Base-by-base conservation (phyloP, 2,113 vertebrate genomes). In the Callorhinus ursinus region DNA sequence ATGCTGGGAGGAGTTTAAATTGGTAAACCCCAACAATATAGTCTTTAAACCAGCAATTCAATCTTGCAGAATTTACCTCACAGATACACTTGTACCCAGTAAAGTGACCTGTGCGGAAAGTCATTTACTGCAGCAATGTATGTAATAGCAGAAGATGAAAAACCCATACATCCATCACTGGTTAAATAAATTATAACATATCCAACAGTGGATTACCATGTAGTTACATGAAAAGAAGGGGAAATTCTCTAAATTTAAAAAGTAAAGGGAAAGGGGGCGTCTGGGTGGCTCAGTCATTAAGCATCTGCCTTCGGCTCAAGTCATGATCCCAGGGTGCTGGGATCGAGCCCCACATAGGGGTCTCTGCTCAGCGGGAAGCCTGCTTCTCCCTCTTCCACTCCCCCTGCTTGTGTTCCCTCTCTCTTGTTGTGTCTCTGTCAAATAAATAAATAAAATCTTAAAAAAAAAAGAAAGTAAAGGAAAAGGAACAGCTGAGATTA, bases 101-200 rank as follows among this genome's bases (percentile, higher is more conserved):
- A 57, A 86, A 85, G 49, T 76, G 67, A 86, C 26, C 69, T 55
- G 69, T 10, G 16, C 1, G 55, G 33, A 82, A 69, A 22, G 42
- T 85, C 69, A 65, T 24, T 72, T 46, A 51, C 42, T 63, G 13
- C 28, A 93, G 69, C 42, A 46, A 31, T 76, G 51, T 83, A 65
- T 90, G 2, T 81, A 93, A 92, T 0, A 90, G 46, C 24, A 80
- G 90, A 94, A 85, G 51, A 90, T 10, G 21, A 90, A 97, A 96
- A 85, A 21, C 2, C 31, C 31, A 67, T 15, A 33, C 6, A 33
- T 55, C 36, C 55, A 82, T 72, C 53, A 74, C n/a, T 63, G 65
- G 9, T 93, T 90, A 93, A 76, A 90, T 76, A 94, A 89, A 92
- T 69, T 71, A n/a, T 72, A 61, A n/a, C 55, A 22, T 61, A 90